Evolutionary conservation across 2,888 invertebrate genomes (phyloP), one percentile per base, ranked within the genome.

Genomic region (Drosophila monieri): DNA sequence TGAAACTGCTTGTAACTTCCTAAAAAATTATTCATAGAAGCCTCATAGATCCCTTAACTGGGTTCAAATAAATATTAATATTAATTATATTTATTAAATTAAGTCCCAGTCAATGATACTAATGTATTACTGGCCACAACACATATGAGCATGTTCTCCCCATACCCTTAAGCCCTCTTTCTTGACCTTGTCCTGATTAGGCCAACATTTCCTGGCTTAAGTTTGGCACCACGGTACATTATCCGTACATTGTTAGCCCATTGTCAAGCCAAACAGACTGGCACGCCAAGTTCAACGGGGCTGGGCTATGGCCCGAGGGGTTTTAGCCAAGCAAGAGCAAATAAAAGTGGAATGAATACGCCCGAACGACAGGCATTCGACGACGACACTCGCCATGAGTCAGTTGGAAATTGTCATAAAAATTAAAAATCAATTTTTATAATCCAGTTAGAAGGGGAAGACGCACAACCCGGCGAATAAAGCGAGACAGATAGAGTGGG

Each of bases 361-460:
- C 30, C 41, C 46, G 39, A 68, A 54, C 18, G 55, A 53, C 64
- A 56, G 58, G 35, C 35, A 61, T 61, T 46, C 32, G 62, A 54
- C 54, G 10, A 48, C 48, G 43, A 30, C 44, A 27, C 47, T 54
- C 44, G 49, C 47, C 55, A 43, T 74, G 88, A 84, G 77, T 83
- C 87, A 76, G 76, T 80, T 87, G 85, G 77, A 85, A 85, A 78
- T 85, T 85, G 85, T 89, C 88, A 89, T 88, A 87, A 89, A 85
- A 89, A 85, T 87, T 88, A 86, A 88, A 89, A 90, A 90, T 90
- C 90, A 90, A 90, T 90, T 88, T 89, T 90, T 89, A 77, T 90
- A 90, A 90, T 90, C 89, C 89, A 88, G 81, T 90, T 90, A 89
- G 86, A 76, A 73, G 66, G 78, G 66, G 61, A 44, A 30, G 64